Conservation (phyloP, 2,113 vertebrate species). For the Trematomus loennbergii region DNA sequence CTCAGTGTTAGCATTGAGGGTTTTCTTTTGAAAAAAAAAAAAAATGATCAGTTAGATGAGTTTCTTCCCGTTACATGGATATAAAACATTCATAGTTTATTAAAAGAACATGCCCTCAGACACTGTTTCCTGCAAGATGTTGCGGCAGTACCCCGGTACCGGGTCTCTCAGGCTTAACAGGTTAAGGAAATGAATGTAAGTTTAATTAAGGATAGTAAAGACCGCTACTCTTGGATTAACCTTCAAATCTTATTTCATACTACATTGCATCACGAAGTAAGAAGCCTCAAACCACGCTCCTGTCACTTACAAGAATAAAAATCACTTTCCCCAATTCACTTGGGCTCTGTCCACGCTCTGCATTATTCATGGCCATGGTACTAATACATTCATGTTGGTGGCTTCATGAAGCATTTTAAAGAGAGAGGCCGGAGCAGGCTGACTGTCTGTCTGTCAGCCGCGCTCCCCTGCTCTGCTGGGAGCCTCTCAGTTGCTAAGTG, state of each 20-base stretch:
- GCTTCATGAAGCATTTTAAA: slow-evolving; percentile 21
- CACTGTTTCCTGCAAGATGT: no score
- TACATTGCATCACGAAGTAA: neutral
- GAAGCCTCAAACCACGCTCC: neutral
- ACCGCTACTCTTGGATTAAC: neutral
- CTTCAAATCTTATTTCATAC: neutral
- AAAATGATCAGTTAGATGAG: no score
- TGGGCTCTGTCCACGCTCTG: slow-evolving; percentile 6
- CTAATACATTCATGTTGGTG: slow-evolving; percentile 23
- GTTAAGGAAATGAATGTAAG: neutral
- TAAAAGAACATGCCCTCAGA: no score
- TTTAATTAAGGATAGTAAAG: neutral
- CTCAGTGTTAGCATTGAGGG: no score
- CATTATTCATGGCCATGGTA: slow-evolving; percentile 31
- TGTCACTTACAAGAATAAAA: neutral
- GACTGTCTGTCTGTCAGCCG: slow-evolving; percentile 4
- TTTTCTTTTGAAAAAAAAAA: no score
- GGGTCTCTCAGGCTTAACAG: no score
- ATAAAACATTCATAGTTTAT: no score
- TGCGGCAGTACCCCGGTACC: no score
- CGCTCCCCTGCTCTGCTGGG: slow-evolving; percentile 21
- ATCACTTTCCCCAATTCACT: neutral
- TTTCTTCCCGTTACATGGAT: no score
- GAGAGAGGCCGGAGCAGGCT: neutral
- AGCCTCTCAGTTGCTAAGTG: slow-evolving; percentile 46